Base-by-base conservation (phyloP, 2,888 invertebrate species). In the Metacarcinus magister region DNA sequence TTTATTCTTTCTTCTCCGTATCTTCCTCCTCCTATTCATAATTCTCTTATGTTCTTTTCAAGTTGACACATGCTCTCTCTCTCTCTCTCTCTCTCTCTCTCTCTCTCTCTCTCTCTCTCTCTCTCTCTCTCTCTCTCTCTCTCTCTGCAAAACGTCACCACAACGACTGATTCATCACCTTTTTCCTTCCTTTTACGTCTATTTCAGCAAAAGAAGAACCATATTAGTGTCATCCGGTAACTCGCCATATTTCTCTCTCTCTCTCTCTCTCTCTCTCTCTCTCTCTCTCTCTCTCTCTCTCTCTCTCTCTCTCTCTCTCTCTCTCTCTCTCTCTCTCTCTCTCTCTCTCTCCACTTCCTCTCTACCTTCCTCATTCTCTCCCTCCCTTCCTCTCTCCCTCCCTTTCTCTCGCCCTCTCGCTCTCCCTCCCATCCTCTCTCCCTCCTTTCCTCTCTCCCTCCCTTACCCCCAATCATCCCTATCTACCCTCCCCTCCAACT, bases 231-330 rank as follows among this genome's bases (percentile, higher is more conserved):
- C 91, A 46, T 44, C 43, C 67, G 16, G n/a, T 89, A 10, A 43
- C 19, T 89, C 60, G 23, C 44, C 82, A 82, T 82, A 32, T 82
- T 13, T 75, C 54, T 91, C 95, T 91, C 90, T 95, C 54, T 54
- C 95, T 67, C 87, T 95, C 90, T 91, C 90, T 91, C 54, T 90
- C 90, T 90, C 87, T 95, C 91, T 67, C 90, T 67, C 90, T 54
- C 46, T 67, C 90, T 48, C 91, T 54, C 90, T 54, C 87, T 93
- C 82, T 93, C 48, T 46, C 87, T 75, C 75, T 82, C 87, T 46
- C 54, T 82, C 48, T 92, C 48, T 93, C 93, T 82, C 46, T 93
- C 82, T 93, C 48, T 28, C 87, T 75, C 46, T 82, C 89, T 39
- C 54, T 75, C 48, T 92, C 60, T 87, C 48, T 93, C 93, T 75